Evolutionary conservation across 1,140 invertebrate genomes (phyloP).

Genomic region (Dreissena polymorpha): DNA sequence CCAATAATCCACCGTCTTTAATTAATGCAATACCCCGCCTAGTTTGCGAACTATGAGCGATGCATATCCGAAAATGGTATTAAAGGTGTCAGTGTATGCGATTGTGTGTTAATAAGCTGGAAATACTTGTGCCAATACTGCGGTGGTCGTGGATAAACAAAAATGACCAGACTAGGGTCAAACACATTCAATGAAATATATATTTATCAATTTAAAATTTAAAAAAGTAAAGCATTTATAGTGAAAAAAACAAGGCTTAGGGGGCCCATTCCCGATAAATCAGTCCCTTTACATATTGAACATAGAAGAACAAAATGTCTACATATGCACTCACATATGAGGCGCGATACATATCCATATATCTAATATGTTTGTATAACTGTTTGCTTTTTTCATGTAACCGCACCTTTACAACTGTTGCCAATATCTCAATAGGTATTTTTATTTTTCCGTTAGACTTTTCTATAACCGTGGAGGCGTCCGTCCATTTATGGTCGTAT

Average conservation of each 20-base stretch:
- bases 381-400: background rate
- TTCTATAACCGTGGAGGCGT: slow-evolving; percentile 27
- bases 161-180: too few species aligned
- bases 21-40: too few species aligned
- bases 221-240: background rate
- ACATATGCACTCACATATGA: background rate
- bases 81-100: too few species aligned
- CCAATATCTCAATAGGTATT: slow-evolving; percentile 21
- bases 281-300: background rate
- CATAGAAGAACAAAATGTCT: background rate
- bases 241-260: background rate
- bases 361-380: background rate
- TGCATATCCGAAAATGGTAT: too few species aligned
- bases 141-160: too few species aligned
- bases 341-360: background rate
- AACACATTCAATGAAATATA: too few species aligned
- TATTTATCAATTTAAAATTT: too few species aligned
- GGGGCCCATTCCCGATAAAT: background rate
- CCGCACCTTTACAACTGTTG: slow-evolving; percentile 33
- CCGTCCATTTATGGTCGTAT: slow-evolving; percentile 56
- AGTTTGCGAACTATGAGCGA: too few species aligned
- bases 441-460: slow-evolving; percentile 14
- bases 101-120: too few species aligned
- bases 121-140: too few species aligned
- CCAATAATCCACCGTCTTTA: too few species aligned